Evolutionary conservation across 2,888 invertebrate species (phyloP), one percentile per base, ranked within the genome.

Genomic region (Epinotia brunnichana): DNA sequence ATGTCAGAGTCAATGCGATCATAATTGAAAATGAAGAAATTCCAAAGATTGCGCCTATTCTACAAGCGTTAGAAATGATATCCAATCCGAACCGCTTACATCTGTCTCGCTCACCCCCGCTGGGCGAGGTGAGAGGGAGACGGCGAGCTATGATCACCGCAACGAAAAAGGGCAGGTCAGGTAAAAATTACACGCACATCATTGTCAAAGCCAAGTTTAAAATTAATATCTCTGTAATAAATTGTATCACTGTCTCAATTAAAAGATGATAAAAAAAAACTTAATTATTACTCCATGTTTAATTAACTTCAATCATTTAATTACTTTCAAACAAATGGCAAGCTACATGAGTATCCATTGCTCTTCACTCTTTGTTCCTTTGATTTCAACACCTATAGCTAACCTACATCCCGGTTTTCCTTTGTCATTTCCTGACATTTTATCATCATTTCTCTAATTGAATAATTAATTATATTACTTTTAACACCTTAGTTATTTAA

Each of bases 111-210:
- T 82, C 78, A 76, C 73, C 63, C 66, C 21, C 76, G 51, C 59
- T 13, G 19, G 24, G 41, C 57, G 51, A 59, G 41, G 73, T 70
- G 77, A 76, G 82, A 78, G 41, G 78, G 81, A 79, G 75, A 83
- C 64, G 76, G 78, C 62, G 64, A 59, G 53, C 63, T 63, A 69
- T 63, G 69, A 73, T 73, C 68, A 73, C 73, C 63, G 73, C 73
- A 73, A 59, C 73, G 62, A 73, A 84, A 82, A 83, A 81, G 81
- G 81, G 77, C 78, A 77, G 81, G 81, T 81, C 84, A 85, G 84
- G 85, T 86, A 85, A 80, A 81, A 81, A 81, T 79, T 81, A 78
- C 80, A 79, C 79, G 80, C 80, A 79, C 78, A 76, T 77, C 76
- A 76, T 78, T 78, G 80, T 74, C 48, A 64, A 71, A 66, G n/a